A percentile compares a stretch with the other conserved stretches of the same genome.
Evolutionary conservation across 2,888 invertebrate genomes (phyloP).

Genomic region (Synergus itoensis): DNA sequence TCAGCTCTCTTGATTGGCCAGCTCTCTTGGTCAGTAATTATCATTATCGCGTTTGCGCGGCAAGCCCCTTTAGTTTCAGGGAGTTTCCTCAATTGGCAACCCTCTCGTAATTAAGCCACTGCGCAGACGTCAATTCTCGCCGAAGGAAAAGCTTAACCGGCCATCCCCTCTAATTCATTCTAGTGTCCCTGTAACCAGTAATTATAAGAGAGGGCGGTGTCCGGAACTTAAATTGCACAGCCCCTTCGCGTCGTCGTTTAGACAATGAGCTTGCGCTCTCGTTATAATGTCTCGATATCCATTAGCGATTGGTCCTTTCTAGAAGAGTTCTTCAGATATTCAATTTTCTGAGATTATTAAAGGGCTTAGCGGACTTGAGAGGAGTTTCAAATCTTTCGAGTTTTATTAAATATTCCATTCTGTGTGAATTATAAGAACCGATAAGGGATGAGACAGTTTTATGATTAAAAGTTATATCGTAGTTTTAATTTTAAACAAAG

Average conservation of each 20-base stretch:
- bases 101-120: conserved; percentile 70
- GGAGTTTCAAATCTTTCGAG: background rate
- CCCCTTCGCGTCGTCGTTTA: conserved; percentile 10
- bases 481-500: background rate
- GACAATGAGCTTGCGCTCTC: conserved; percentile 38
- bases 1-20: conserved; percentile 4
- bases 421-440: background rate
- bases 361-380: conserved; percentile 8
- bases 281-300: conserved; percentile 27
- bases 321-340: conserved; percentile 33
- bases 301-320: conserved; percentile 20
- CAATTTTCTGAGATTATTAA: conserved; percentile 26
- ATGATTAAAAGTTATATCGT: background rate
- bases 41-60: conserved; percentile 70
- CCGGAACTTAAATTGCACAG: conserved; percentile 44
- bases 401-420: background rate
- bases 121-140: conserved; percentile 59
- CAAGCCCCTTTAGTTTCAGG: conserved; percentile 50
- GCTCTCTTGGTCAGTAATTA: conserved; percentile 56
- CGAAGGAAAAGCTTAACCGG: conserved; percentile 59
- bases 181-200: conserved; percentile 64
- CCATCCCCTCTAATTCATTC: conserved; percentile 58
- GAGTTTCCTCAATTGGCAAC: conserved; percentile 70
- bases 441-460: background rate
- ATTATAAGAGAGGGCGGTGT: conserved; percentile 70